Evolutionary conservation across 2,888 invertebrate species (phyloP), one percentile per base, ranked within the genome.

Genomic region (Iphiclides podalirius): DNA sequence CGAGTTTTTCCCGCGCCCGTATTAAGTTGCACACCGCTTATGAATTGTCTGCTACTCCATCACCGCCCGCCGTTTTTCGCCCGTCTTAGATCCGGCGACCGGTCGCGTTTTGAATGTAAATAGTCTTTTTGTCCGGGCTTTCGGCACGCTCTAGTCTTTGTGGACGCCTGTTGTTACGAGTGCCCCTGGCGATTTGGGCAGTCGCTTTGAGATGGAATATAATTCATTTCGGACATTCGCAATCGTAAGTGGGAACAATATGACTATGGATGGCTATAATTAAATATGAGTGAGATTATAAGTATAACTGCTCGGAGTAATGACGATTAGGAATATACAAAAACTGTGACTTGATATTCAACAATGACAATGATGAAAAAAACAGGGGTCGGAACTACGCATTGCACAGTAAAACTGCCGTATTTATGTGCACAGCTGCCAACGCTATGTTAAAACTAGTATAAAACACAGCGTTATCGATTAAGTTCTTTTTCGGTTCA

Each of bases 1-100:
- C 66, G 60, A 67, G 54, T 67, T 67, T 66, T 68, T 68, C 52
- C 39, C 15, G 38, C 48, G 43, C 4, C 53, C 52, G 48, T 60
- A 63, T 65, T 61, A 57, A 60, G 57, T 60, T 57, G 60, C 61
- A 54, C 54, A 46, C 47, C 45, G 49, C 49, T 52, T 57, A 55
- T 56, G 54, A 42, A 52, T 47, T 47, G 43, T 52, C 43, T 44
- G 47, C 47, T 47, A 52, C 49, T 56, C 50, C 51, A 54, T 47
- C 39, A 33, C 36, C 11, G 35, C n/a, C 16, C 12, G 26, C 7
- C 9, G 36, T 12, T 41, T 40, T 47, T 41, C 41, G 31, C 31
- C 35, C 26, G 12, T 35, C 26, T 47, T 41, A 14, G 41, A 41
- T 31, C 28, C 43, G 14, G 23, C 13, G 36, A 35, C 14, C 23